Evolutionary conservation across 2,888 invertebrate species (phyloP), one percentile per base, ranked within the genome.

Genomic region (Falcaria lacertinaria): DNA sequence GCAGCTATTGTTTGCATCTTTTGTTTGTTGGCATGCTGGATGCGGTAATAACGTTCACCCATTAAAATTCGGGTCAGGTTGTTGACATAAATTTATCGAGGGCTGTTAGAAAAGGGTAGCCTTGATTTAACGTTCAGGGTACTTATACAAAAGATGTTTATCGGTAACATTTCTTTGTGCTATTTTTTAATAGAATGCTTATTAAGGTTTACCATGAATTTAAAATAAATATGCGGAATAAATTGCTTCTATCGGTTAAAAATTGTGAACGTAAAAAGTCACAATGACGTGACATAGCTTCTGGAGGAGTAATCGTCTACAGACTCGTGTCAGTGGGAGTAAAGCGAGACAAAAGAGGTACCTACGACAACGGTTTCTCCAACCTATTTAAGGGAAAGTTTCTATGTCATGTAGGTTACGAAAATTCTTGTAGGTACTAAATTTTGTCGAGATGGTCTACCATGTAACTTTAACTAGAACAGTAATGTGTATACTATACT

Each of bases 11-110:
- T 83, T 76, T 61, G 68, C 60, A 59, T 68, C 82, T 77, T 79
- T 85, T 85, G 83, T 85, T 79, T 78, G 76, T 68, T 63, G 66
- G 67, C 67, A 68, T 76, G 74, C 75, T 74, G 69, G 69, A 74
- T 69, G 67, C 68, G 69, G 74, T 72, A 77, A 83, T 82, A 83
- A 77, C 74, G 78, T 69, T 74, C 66, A 64, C 71, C 64, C 80
- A 83, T 85, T 85, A 77, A 84, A 83, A 84, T 84, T 81, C 74
- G 76, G 83, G 84, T 80, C 81, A 78, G 75, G 76, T 70, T 74
- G 80, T 79, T 81, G 83, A 82, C 82, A 80, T 69, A 78, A 83
- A 85, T 85, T 85, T 85, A 84, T 78, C 11, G 77, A 79, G 73
- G 69, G 76, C 69, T 69, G n/a, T 73, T 73, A 73, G 61, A 70